These are phyloP conservation scores for Adrianichthys oophorus DNA, from an alignment of 2,797 vertebrate genomes.

Conservation along the genomic window DNA sequence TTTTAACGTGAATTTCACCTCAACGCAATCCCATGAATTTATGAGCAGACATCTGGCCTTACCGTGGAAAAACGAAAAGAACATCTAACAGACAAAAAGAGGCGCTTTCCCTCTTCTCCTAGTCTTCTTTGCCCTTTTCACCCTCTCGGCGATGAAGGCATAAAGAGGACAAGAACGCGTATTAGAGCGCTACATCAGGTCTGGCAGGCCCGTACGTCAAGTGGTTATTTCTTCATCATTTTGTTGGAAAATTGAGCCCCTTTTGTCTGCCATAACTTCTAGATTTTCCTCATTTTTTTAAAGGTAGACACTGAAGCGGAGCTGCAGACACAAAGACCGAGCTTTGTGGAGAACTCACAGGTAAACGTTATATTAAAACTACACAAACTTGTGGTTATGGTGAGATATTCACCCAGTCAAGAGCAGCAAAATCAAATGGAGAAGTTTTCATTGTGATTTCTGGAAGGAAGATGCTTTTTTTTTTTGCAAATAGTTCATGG, in stretches of 20 bases:
- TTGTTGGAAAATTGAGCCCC: neutral
- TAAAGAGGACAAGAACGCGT: slow-evolving; percentile 12
- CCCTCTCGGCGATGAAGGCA: slow-evolving; percentile 25
- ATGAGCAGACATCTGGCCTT: slow-evolving; percentile 60
- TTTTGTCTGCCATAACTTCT: neutral
- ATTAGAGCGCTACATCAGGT: slow-evolving; percentile 5
- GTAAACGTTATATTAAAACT: too few species aligned
- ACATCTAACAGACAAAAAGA: slow-evolving; percentile 59
- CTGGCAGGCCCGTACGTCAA: slow-evolving; percentile 1
- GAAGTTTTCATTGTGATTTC: too few species aligned
- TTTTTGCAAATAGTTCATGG: too few species aligned
- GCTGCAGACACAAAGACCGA: neutral
- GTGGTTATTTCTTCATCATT: neutral
- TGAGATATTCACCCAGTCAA: too few species aligned
- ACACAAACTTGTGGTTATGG: too few species aligned
- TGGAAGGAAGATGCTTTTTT: too few species aligned
- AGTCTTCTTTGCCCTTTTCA: slow-evolving; percentile 33
- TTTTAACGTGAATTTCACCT: too few species aligned
- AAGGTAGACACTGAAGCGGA: neutral
- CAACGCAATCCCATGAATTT: slow-evolving; percentile 35
- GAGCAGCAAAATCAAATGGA: too few species aligned
- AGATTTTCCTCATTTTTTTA: neutral
- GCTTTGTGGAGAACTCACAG: too few species aligned
- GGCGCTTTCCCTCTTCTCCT: slow-evolving; percentile 36
- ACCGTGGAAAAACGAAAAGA: slow-evolving; percentile 55